Evolutionary conservation across 2,888 invertebrate species (phyloP), one percentile per base, ranked within the genome.

Genomic region (Sussaba pulchella): DNA sequence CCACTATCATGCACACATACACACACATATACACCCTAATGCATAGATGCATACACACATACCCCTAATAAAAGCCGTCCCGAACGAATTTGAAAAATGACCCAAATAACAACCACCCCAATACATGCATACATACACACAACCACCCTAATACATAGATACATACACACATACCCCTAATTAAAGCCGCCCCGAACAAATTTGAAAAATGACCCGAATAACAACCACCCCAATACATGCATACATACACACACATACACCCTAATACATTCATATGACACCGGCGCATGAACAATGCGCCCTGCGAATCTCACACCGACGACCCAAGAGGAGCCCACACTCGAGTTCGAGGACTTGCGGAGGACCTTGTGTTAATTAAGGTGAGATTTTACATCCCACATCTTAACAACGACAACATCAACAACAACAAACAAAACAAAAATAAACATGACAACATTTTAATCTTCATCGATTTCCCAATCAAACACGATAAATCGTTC

Each of bases 211-310:
- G n/a, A n/a, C n/a, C n/a, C n/a, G n/a, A n/a, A n/a, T n/a, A n/a
- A n/a, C n/a, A n/a, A n/a, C n/a, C n/a, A n/a, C n/a, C 6, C 31
- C 6, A 31, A 31, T 31, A 31, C 6, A 31, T 31, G 6, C 6
- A 31, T 31, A 31, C 2, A 17, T 14, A 36, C 57, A 57, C 14
- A 36, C 2, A 17, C 2, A 19, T 41, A 41, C 57, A 57, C 14
- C 14, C 2, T 8, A 2, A 19, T 41, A 41, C 21, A 41, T 41
- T 2, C 2, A 61, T 39, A 19, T 26, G 12, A 26, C 17, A 63
- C 63, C 72, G 72, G 72, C 72, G 72, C 72, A 64, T 52, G 43
- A 19, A 73, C 63, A 64, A 31, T 73, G 72, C 72, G 72, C 31
- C 31, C 67, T 50, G 59, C 39, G 39, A n/a, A 36, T 39, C 39